phyloP scores from a whole-genome alignment of 2,113 vertebrate genomes.

The Bolborhynchus lineola region DNA sequence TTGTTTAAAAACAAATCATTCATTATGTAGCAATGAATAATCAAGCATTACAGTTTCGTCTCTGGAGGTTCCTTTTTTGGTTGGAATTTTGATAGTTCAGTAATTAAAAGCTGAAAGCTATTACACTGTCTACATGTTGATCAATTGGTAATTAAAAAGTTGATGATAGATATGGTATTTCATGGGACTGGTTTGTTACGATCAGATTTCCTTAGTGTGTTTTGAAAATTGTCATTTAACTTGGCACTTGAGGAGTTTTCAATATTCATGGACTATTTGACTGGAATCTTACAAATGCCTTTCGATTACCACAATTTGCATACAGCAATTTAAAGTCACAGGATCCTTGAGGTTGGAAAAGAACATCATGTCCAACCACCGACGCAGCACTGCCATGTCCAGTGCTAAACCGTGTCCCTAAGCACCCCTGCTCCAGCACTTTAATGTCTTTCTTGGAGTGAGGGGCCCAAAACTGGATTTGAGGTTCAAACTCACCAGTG shows the following conservation, averaged over 20 bases:
- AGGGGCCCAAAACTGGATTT: not conserved
- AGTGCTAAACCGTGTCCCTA: not conserved
- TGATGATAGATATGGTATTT: constrained; percentile 71
- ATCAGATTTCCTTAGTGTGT: constrained; percentile 58
- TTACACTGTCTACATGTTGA: constrained; percentile 62
- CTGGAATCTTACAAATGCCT: constrained; percentile 49
- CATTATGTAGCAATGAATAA: constrained; percentile 75
- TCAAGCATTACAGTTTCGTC: constrained; percentile 72
- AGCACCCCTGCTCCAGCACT: not conserved
- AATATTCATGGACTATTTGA: constrained; percentile 38
- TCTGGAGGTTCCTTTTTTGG: constrained; percentile 75
- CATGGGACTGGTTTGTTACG: constrained; percentile 46
- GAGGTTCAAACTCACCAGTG: not conserved
- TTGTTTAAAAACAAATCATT: constrained; percentile 77
- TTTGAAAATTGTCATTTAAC: constrained; percentile 60
- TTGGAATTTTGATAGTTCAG: constrained; percentile 76
- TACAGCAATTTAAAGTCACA: constrained; percentile 20
- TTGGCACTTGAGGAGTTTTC: constrained; percentile 11
- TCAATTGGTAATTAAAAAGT: constrained; percentile 70
- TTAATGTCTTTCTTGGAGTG: not conserved
- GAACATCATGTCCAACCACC: not conserved
- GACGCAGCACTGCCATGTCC: not conserved
- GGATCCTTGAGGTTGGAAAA: not conserved
- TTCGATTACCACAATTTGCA: constrained; percentile 59
- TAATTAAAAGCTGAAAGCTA: constrained; percentile 73